These are phyloP conservation scores for Procavia capensis DNA, from an alignment of 2,113 vertebrate species.

Conservation along the genomic window DNA sequence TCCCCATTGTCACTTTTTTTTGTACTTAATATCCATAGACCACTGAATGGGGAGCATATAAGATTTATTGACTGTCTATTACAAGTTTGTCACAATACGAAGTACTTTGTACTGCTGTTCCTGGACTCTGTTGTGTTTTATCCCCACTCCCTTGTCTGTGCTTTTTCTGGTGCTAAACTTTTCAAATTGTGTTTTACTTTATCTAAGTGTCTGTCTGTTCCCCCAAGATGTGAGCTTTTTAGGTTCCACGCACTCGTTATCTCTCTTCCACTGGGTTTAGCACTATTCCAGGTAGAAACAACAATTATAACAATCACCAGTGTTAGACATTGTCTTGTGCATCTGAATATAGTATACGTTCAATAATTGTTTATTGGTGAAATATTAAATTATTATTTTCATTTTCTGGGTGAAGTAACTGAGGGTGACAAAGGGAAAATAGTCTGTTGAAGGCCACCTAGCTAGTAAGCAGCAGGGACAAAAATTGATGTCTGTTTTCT, in stretches of 20 bases:
- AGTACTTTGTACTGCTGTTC: neutral
- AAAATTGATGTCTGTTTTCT: neutral
- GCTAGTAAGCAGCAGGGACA: neutral
- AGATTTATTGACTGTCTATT: neutral
- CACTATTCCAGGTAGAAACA: neutral
- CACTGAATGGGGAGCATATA: neutral
- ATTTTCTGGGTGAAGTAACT: neutral
- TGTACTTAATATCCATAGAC: neutral
- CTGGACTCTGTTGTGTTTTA: neutral
- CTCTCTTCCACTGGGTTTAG: neutral
- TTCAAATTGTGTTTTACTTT: conserved; percentile 8
- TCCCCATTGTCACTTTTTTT: neutral
- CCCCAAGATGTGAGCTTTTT: neutral
- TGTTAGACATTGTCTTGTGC: neutral
- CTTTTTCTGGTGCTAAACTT: neutral
- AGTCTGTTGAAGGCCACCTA: neutral
- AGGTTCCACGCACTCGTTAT: neutral
- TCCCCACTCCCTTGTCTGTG: neutral
- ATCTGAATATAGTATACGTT: neutral
- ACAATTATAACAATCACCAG: neutral
- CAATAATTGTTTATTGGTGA: neutral
- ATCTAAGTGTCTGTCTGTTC: neutral
- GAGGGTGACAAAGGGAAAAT: neutral
- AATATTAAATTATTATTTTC: neutral
- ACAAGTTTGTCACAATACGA: neutral